Percentiles rank a stretch among this genome's conserved stretches.
phyloP scores from a whole-genome alignment of 2,113 vertebrate species.

The Pica pica region DNA sequence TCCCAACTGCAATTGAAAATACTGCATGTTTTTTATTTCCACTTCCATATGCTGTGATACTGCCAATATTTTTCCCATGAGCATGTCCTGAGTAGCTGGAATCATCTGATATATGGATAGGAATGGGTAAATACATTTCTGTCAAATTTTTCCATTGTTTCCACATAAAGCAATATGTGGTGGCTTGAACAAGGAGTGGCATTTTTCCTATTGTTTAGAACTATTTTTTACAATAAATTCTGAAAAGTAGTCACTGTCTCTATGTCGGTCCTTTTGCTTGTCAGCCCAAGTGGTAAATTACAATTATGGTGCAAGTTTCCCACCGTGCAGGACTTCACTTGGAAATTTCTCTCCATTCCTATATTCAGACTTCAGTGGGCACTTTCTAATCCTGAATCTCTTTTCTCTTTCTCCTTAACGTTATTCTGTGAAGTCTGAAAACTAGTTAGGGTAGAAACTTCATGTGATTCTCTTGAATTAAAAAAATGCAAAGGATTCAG shows the following conservation, averaged over 20 bases:
- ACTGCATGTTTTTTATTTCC: constrained; percentile 44
- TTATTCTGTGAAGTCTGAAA: neutral
- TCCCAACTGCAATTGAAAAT: constrained; percentile 52
- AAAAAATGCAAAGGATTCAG: neutral
- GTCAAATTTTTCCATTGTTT: constrained; percentile 31
- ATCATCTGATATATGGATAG: neutral
- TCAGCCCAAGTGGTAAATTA: neutral
- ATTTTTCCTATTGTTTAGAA: constrained; percentile 62
- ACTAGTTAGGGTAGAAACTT: neutral
- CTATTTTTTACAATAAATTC: constrained; percentile 55
- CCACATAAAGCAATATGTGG: constrained; percentile 13
- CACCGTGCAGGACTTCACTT: neutral
- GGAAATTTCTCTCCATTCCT: neutral
- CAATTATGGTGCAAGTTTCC: fast-evolving
- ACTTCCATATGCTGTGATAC: constrained; percentile 35
- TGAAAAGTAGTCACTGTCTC: neutral
- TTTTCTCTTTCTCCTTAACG: neutral
- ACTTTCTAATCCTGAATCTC: neutral
- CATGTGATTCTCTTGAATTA: neutral
- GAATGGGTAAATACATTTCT: constrained; percentile 43
- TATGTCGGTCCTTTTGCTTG: neutral
- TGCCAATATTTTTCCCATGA: constrained; percentile 32
- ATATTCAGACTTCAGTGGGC: neutral
- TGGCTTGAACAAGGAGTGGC: constrained; percentile 4
- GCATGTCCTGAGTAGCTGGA: neutral